A percentile compares a stretch with the other conserved stretches of the same genome.
Conservation (phyloP, 1,140 invertebrate species). For the Dysdera silvatica region DNA sequence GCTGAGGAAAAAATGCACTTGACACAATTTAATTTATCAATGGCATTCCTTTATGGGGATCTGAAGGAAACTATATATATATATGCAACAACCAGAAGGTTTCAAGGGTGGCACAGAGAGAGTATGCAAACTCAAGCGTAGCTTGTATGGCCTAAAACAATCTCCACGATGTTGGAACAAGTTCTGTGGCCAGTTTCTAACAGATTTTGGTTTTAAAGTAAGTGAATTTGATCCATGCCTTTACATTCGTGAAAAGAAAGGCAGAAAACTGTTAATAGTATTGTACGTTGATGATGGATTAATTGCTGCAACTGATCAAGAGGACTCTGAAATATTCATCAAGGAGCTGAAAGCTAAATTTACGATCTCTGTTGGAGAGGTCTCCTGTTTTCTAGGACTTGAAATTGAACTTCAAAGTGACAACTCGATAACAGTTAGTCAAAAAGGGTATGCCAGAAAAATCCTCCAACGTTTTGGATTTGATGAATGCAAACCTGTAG, state of each 20-base stretch:
- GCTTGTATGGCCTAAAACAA: constrained; percentile 46
- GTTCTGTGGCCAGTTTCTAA: constrained; percentile 17
- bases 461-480: constrained; percentile 25
- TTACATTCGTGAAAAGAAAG: background rate
- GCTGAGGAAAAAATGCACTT: constrained; percentile 3
- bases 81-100: too few relatives aligned
- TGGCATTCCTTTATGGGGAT: constrained; percentile 44
- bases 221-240: constrained; percentile 22
- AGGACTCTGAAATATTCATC: background rate
- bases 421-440: constrained; percentile 6
- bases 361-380: background rate
- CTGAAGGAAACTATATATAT: constrained; percentile 45
- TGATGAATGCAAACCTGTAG: constrained; percentile 19
- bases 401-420: constrained; percentile 4
- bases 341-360: constrained; percentile 14
- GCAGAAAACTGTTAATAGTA: constrained; percentile 2
- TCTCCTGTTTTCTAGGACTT: constrained; percentile 21
- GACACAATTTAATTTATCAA: constrained; percentile 37
- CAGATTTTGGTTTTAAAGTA: background rate
- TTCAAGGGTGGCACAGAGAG: too few relatives aligned
- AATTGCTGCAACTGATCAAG: background rate
- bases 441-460: background rate
- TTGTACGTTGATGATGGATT: constrained; percentile 32
- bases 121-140: constrained; percentile 37
- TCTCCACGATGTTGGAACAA: constrained; percentile 43